Base-by-base conservation (phyloP, 2,888 invertebrate genomes). In the Eremobia ochroleuca region DNA sequence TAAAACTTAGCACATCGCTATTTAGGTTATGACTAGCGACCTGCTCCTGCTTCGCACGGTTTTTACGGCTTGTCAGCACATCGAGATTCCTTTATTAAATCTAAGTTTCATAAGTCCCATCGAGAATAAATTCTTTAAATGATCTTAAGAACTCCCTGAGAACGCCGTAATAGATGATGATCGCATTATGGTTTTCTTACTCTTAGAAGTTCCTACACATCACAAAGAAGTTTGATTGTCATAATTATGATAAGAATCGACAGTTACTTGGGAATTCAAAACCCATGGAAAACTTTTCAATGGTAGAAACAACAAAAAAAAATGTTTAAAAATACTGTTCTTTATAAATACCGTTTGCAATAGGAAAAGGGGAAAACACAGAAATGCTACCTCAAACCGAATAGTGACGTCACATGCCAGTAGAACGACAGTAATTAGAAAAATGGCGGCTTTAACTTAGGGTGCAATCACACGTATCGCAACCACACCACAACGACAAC, bases 391-490 rank as follows among this genome's bases (percentile, higher is more conserved):
- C 25, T 28, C 40, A 49, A 46, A 61, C 31, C 13, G 9, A 64
- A 59, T 68, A 82, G 46, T 82, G 46, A 77, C 66, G 46, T 64
- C 67, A 67, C 58, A 59, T 67, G 43, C 49, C 49, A 43, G 49
- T 65, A 37, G 15, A 55, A 25, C 61, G 55, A 79, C 64, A 55
- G 55, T 58, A 77, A 83, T 82, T 72, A 69, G 64, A 69, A 83
- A 81, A 83, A 83, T 72, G 64, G 46, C 40, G 55, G 46, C 59
- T 78, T 15, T 11, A 68, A 71, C 46, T 58, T 40, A 74, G 59
- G 40, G 18, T 18, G 8, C 18, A 9, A 59, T 1, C 59, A 59
- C 59, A 31, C 18, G 8, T 9, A 59, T 4, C 58, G 28, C 9
- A 59, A 59, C 8, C 18, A 59, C 59, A 31, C 31, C 31, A 9